Conservation (phyloP, 1,140 invertebrate species). For the Diprion similis region DNA sequence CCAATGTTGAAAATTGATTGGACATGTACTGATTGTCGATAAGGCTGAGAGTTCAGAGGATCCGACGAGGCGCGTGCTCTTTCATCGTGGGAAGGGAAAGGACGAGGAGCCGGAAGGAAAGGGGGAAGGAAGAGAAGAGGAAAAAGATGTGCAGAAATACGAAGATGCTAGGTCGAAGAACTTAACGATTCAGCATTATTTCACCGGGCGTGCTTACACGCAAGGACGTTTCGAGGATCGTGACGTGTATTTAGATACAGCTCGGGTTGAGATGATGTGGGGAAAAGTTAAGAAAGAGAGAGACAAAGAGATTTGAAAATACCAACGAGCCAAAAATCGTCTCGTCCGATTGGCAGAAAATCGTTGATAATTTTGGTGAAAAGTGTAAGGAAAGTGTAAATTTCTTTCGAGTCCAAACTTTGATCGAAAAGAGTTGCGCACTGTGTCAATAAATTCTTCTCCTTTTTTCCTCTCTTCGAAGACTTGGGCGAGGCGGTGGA, state of each 20-base stretch:
- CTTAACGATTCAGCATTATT: slow-evolving; percentile 3
- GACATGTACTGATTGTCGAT: slow-evolving; percentile 13
- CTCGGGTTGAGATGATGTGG: too few relatives aligned
- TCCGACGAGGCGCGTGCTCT: not conserved
- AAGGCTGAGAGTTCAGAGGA: not conserved
- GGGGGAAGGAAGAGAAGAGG: not conserved
- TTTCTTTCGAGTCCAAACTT: too few relatives aligned
- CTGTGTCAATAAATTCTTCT: too few relatives aligned
- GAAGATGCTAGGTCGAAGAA: not conserved
- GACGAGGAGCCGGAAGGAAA: not conserved
- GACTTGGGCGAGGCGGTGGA: too few relatives aligned
- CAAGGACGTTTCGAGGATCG: slow-evolving; percentile 1
- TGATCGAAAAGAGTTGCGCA: too few relatives aligned
- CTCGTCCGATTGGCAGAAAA: too few relatives aligned
- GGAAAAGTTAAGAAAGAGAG: too few relatives aligned
- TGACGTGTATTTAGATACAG: slow-evolving; percentile 9
- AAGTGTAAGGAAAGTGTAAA: too few relatives aligned
- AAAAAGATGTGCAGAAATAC: not conserved
- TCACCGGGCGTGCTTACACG: not conserved
- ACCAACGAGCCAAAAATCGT: too few relatives aligned
- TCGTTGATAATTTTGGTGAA: too few relatives aligned
- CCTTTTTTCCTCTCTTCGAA: too few relatives aligned
- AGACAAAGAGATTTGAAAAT: too few relatives aligned
- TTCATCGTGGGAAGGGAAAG: not conserved
- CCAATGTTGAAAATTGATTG: slow-evolving; percentile 15